Percentiles rank a stretch among this genome's conserved stretches.
Evolutionary conservation across 2,888 invertebrate species (phyloP).

Genomic region (Anorthoa munda): DNA sequence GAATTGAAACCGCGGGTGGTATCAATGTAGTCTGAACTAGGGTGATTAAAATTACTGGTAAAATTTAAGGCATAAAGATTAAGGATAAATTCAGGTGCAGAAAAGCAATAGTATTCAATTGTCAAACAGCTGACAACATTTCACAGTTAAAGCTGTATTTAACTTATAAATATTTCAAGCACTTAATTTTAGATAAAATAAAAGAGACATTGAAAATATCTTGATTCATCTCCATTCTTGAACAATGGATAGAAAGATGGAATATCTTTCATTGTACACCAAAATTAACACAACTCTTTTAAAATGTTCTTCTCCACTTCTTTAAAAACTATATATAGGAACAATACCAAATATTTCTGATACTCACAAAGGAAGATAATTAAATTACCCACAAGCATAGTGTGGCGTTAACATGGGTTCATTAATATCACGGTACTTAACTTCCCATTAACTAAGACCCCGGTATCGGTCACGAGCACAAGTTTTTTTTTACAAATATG

Average conservation of each 20-base stretch:
- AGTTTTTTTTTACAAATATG: slow-evolving; percentile 6
- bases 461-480: slow-evolving; percentile 83
- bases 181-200: too few relatives aligned
- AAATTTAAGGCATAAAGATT: not conserved
- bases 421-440: slow-evolving; percentile 85
- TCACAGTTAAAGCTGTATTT: not conserved
- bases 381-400: slow-evolving; percentile 46
- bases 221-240: too few relatives aligned
- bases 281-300: too few relatives aligned
- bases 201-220: too few relatives aligned
- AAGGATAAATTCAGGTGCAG: too few relatives aligned
- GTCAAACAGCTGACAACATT: not conserved
- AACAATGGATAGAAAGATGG: too few relatives aligned
- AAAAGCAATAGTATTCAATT: too few relatives aligned
- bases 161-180: too few relatives aligned
- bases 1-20: slow-evolving; percentile 26
- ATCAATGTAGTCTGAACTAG: slow-evolving; percentile 8
- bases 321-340: not conserved
- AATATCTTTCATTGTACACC: too few relatives aligned
- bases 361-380: slow-evolving; percentile 51
- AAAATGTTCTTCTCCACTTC: too few relatives aligned
- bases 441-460: slow-evolving; percentile 75
- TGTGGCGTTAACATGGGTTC: slow-evolving; percentile 55
- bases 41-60: not conserved
- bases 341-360: slow-evolving; percentile 17